Percentiles rank a stretch among this genome's conserved stretches.
These are phyloP conservation scores for Boloria selene DNA, from an alignment of 2,888 invertebrate species.

Conservation along the genomic window DNA sequence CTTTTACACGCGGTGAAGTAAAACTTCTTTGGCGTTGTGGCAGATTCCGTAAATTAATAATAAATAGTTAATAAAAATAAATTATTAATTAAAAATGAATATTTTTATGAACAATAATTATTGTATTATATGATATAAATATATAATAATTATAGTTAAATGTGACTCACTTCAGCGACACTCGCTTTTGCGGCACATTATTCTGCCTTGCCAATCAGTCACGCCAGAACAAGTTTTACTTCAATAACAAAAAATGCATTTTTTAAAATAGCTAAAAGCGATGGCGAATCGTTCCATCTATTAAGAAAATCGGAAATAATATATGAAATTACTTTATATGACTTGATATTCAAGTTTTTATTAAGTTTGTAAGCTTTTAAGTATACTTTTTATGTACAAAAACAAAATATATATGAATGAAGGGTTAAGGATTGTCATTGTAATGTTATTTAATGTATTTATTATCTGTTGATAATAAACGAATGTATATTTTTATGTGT, in stretches of 20 bases:
- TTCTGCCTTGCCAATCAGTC: too few relatives aligned
- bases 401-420: not conserved
- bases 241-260: not conserved
- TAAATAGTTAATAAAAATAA: too few relatives aligned
- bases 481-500: conserved; percentile 8
- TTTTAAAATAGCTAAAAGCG: conserved; percentile 7
- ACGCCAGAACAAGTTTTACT: too few relatives aligned
- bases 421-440: not conserved
- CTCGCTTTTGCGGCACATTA: too few relatives aligned
- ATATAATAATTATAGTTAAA: too few relatives aligned
- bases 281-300: not conserved
- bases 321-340: conserved; percentile 8
- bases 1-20: too few relatives aligned
- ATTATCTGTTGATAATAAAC: not conserved
- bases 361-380: conserved; percentile 5
- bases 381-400: conserved; percentile 2
- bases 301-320: conserved; percentile 7
- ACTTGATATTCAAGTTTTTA: conserved; percentile 46
- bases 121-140: conserved; percentile 34
- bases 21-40: too few relatives aligned
- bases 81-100: too few relatives aligned
- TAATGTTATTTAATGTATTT: conserved; percentile 4
- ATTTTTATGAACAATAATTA: too few relatives aligned
- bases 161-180: too few relatives aligned
- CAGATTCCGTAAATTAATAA: too few relatives aligned